Conservation (phyloP, 2,888 invertebrate genomes). For the Gibbula magus region DNA sequence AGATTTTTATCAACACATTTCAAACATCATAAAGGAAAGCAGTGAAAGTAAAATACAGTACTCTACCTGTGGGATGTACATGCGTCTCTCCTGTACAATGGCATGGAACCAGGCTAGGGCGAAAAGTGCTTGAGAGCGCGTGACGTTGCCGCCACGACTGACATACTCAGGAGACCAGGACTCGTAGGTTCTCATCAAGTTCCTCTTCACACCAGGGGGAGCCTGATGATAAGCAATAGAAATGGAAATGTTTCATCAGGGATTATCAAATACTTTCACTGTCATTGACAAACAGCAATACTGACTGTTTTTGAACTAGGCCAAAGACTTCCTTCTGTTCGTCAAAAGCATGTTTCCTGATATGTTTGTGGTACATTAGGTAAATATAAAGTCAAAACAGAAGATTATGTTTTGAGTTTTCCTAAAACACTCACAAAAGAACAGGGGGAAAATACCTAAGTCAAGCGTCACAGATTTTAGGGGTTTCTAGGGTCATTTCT, state of each 20-base stretch:
- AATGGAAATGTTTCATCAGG: background rate
- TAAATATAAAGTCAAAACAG: too few relatives aligned
- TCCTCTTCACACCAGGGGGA: slow-evolving; percentile 90
- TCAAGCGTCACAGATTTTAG: too few relatives aligned
- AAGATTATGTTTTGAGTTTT: too few relatives aligned
- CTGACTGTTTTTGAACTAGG: background rate
- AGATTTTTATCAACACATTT: background rate
- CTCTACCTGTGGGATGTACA: slow-evolving; percentile 87
- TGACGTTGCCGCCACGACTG: slow-evolving; percentile 67
- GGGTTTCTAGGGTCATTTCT: too few relatives aligned
- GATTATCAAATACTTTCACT: background rate
- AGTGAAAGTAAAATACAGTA: too few relatives aligned
- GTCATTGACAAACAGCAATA: background rate
- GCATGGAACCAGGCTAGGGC: slow-evolving; percentile 92
- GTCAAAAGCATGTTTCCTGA: too few relatives aligned
- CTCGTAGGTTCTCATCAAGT: slow-evolving; percentile 84
- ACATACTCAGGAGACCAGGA: slow-evolving; percentile 80
- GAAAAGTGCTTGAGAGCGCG: slow-evolving; percentile 80
- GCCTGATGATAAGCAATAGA: slow-evolving; percentile 77
- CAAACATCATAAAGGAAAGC: too few relatives aligned
- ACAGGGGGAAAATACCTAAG: too few relatives aligned
- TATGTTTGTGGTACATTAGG: too few relatives aligned
- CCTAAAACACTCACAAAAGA: too few relatives aligned
- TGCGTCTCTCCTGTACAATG: slow-evolving; percentile 89
- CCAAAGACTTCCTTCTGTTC: background rate